These are phyloP conservation scores for Sebastes nivosus DNA, from an alignment of 2,797 vertebrate genomes.

Conservation along the genomic window DNA sequence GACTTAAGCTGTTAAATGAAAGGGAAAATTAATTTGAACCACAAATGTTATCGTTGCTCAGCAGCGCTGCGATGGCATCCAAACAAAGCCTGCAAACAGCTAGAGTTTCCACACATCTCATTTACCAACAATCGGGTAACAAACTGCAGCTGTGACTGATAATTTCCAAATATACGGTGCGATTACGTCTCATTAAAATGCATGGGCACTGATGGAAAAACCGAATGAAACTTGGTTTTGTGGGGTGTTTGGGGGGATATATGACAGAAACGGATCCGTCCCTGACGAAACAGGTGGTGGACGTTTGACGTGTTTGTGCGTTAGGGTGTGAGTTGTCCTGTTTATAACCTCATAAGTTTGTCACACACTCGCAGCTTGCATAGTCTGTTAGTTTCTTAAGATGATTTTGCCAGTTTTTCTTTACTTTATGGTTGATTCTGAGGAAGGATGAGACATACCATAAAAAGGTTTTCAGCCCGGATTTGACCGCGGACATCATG, in stretches of 20 bases:
- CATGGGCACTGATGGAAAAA: slow-evolving; percentile 16
- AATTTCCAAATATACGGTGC: slow-evolving; percentile 8
- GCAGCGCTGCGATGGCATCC: slow-evolving; percentile 30
- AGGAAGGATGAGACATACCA: neutral
- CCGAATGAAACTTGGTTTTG: slow-evolving; percentile 15
- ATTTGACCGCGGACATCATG: neutral
- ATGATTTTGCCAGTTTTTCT: neutral
- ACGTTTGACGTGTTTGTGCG: slow-evolving; percentile 17
- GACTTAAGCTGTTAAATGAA: slow-evolving; percentile 31
- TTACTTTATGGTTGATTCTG: neutral
- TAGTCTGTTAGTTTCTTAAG: neutral
- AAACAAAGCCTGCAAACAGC: slow-evolving; percentile 45
- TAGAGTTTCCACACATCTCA: slow-evolving; percentile 5
- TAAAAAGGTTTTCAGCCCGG: neutral
- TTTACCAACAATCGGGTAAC: slow-evolving; percentile 16
- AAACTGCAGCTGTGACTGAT: slow-evolving; percentile 39
- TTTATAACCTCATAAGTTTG: neutral
- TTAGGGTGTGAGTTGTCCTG: neutral
- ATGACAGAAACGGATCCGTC: slow-evolving; percentile 3
- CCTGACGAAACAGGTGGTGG: slow-evolving; percentile 61
- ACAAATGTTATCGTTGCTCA: slow-evolving; percentile 31
- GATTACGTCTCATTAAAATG: slow-evolving; percentile 10
- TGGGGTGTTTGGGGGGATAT: neutral
- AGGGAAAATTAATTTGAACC: slow-evolving; percentile 49
- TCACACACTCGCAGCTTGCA: neutral